phyloP scores from a whole-genome alignment of 2,888 invertebrate genomes.

The Hyppa rectilinea region DNA sequence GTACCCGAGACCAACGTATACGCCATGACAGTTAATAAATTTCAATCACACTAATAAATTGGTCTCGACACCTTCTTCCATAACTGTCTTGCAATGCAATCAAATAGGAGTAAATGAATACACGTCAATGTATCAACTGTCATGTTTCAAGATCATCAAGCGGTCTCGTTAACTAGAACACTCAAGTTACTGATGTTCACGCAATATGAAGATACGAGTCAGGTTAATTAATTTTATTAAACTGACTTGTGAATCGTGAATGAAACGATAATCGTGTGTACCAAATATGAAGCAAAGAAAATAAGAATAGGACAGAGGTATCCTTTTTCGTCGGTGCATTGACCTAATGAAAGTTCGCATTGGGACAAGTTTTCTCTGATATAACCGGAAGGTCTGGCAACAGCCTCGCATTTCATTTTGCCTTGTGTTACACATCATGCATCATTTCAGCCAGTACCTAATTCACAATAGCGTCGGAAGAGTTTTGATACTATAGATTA shows the following conservation, averaged over 20 bases:
- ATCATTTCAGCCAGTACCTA: neutral
- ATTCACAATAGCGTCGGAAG: neutral
- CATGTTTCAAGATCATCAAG: constrained; percentile 63
- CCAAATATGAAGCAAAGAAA: constrained; percentile 33
- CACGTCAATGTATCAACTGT: constrained; percentile 34
- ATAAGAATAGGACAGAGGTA: constrained; percentile 48
- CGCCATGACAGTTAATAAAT: neutral
- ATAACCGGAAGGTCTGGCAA: constrained; percentile 66
- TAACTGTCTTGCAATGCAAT: constrained; percentile 1
- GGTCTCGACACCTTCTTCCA: constrained; percentile 1
- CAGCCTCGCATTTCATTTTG: constrained; percentile 56
- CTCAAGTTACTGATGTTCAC: constrained; percentile 1
- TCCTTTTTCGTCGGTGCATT: constrained; percentile 61
- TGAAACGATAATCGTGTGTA: constrained; percentile 9
- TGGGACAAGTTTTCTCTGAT: constrained; percentile 57
- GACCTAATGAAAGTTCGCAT: constrained; percentile 65
- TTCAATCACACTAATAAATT: constrained; percentile 17
- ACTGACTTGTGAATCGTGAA: neutral
- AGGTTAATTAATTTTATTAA: constrained; percentile 20
- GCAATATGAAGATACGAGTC: constrained; percentile 7
- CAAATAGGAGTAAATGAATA: constrained; percentile 36
- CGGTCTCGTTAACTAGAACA: constrained; percentile 43
- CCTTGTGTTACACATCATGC: constrained; percentile 21
- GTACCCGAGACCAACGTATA: neutral
- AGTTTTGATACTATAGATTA: constrained; percentile 2